Evolutionary conservation across 23 tunicate species (phyloP), one percentile per base, ranked within the genome.

Genomic region (Ciona savignyi): DNA sequence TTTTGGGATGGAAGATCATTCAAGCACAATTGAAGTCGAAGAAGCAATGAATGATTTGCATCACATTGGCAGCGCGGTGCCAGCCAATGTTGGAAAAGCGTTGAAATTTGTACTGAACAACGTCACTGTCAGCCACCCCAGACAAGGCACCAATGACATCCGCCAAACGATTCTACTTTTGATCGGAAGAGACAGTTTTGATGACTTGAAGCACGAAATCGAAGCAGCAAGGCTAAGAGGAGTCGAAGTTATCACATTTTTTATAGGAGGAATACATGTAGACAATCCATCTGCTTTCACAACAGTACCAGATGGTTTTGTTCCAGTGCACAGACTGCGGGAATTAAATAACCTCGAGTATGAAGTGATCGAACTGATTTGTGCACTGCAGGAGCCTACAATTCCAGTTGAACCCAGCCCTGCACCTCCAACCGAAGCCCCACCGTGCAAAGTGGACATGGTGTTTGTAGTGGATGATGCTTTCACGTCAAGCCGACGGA

Each of bases 51-150:
- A 70, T 20, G 25, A 35, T 27, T 4, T 33, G 26, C 32, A 42
- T 27, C 83, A 83, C 64, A 20, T 23, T 20, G 77, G 73, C 6
- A 60, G 65, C 23, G 21, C 30, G 19, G 21, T 23, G 33, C 63
- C 75, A 32, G 4, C 78, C 1, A 83, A 83, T 65, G 89, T 72
- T 25, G 89, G 89, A 2, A 70, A 63, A 31, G 89, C 89, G 22
- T 29, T 83, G 35, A 35, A 26, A 1, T 70, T 26, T 27, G 83
- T 35, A 32, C 19, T 66, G n/a, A 29, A 83, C 32, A n/a, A 51
- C 3, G 73, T 78, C 21, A 35, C 42, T 11, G 11, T 20, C 22
- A 6, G 33, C 20, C 2, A 51, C 23, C 84, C 66, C 2, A 22
- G 84, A 15, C n/a, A 27, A 21, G 25, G 22, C 25, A 51, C 26